A percentile compares a stretch with the other conserved stretches of the same genome.
Evolutionary conservation across 2,113 vertebrate species (phyloP).

Genomic region (Cichladusa arquata): DNA sequence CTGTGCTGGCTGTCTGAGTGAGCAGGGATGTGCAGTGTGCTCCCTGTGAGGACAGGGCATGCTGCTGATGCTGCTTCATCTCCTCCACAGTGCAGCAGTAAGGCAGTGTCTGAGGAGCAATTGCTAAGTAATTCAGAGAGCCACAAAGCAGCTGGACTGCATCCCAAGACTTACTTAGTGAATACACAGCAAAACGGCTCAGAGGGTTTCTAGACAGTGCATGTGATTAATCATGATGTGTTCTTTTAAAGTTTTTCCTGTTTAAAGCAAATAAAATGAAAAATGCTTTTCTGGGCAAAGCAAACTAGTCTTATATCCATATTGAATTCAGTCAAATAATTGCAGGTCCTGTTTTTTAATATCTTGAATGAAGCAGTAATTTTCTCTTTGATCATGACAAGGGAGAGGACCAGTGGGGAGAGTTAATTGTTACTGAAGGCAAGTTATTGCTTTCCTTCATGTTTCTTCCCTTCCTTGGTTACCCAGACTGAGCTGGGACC

Average conservation of each 20-base stretch:
- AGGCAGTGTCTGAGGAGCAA: background rate
- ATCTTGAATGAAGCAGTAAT: background rate
- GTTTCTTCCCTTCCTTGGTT: background rate
- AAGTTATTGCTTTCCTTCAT: background rate
- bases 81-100: background rate
- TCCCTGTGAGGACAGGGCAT: background rate
- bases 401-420: background rate
- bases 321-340: background rate
- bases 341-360: background rate
- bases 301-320: background rate
- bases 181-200: background rate
- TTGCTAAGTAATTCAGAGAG: background rate
- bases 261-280: background rate
- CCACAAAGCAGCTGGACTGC: background rate
- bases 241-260: background rate
- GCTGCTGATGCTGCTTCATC: background rate
- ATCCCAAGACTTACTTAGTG: background rate
- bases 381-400: background rate
- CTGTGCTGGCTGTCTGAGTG: background rate
- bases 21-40: background rate
- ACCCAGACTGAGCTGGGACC: background rate
- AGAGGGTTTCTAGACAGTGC: background rate
- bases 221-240: background rate
- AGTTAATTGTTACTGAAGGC: background rate
- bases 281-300: background rate